Conservation (phyloP, 1,140 invertebrate species). For the Anthonomus grandis region DNA sequence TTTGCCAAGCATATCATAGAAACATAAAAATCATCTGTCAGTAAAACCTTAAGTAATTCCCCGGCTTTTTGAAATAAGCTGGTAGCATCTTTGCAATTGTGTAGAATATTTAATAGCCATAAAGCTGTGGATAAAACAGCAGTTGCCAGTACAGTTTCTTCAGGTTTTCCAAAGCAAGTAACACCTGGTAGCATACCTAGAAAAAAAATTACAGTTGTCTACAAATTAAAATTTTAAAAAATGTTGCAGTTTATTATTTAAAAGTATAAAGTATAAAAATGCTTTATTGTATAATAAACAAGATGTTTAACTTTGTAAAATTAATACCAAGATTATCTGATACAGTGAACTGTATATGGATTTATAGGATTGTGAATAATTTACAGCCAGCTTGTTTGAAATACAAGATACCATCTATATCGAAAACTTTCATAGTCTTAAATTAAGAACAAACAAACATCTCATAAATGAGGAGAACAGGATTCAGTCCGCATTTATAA, state of each 20-base stretch:
- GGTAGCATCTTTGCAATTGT: slow-evolving; percentile 51
- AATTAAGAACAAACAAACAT: no score
- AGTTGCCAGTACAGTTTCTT: slow-evolving; percentile 72
- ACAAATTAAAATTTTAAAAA: no score
- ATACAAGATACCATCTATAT: no score
- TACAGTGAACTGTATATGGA: no score
- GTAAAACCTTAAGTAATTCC: slow-evolving; percentile 64
- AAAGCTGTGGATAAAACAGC: slow-evolving; percentile 72
- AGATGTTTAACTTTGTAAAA: neutral
- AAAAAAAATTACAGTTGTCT: neutral
- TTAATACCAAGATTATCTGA: neutral
- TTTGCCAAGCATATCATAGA: slow-evolving; percentile 81
- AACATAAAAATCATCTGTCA: slow-evolving; percentile 71
- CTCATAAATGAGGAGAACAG: no score
- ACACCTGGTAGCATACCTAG: slow-evolving; percentile 63
- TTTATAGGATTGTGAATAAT: no score
- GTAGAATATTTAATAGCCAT: slow-evolving; percentile 80
- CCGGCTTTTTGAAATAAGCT: slow-evolving; percentile 69
- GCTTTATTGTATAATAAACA: no score
- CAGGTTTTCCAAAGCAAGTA: slow-evolving; percentile 71
- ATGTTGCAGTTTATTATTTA: no score
- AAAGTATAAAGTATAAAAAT: no score
- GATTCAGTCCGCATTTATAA: no score
- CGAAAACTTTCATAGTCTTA: no score
- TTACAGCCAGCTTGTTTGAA: no score